Percentiles rank a stretch among this genome's conserved stretches.
phyloP scores from a whole-genome alignment of 1,140 invertebrate genomes.

The Zaprionus kolodkinae region DNA sequence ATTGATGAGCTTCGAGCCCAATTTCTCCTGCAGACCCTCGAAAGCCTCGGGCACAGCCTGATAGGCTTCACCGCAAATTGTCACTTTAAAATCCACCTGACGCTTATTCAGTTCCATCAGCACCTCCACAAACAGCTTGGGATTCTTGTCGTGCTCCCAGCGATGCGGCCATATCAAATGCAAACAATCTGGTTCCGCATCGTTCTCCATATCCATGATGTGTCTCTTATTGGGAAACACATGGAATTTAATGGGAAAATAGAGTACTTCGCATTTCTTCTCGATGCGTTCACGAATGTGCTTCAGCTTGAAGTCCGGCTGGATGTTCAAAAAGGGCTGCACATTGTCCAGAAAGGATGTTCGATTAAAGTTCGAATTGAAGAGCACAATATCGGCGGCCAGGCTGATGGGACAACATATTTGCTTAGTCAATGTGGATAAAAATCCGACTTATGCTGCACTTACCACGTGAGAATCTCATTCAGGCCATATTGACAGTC shows the following conservation, averaged over 20 bases:
- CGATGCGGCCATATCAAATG: conserved; percentile 92
- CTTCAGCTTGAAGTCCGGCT: conserved; percentile 88
- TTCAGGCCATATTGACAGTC: conserved; percentile 93
- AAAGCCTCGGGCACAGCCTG: conserved; percentile 85
- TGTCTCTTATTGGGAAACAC: conserved; percentile 65
- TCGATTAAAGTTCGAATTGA: conserved; percentile 90
- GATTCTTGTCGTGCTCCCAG: conserved; percentile 93
- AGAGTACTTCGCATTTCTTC: conserved; percentile 88
- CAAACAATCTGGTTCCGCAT: conserved; percentile 76
- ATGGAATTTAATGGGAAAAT: conserved; percentile 87
- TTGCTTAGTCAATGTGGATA: background rate
- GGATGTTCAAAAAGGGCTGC: conserved; percentile 87
- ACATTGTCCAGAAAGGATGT: conserved; percentile 88
- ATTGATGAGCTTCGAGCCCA: conserved; percentile 86
- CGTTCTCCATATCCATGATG: conserved; percentile 36
- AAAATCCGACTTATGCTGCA: background rate
- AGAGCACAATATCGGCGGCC: conserved; percentile 89
- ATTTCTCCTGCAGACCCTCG: conserved; percentile 84
- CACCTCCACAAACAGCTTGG: conserved; percentile 87
- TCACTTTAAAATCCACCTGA: conserved; percentile 86
- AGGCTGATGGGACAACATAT: conserved; percentile 84
- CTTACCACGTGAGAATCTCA: conserved; percentile 89
- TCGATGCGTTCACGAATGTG: conserved; percentile 86
- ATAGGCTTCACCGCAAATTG: conserved; percentile 85
- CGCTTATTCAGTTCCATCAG: conserved; percentile 86